A percentile compares a stretch with the other conserved stretches of the same genome.
These are phyloP conservation scores for Nomada goodeniana DNA, from an alignment of 2,888 invertebrate species.

Conservation along the genomic window DNA sequence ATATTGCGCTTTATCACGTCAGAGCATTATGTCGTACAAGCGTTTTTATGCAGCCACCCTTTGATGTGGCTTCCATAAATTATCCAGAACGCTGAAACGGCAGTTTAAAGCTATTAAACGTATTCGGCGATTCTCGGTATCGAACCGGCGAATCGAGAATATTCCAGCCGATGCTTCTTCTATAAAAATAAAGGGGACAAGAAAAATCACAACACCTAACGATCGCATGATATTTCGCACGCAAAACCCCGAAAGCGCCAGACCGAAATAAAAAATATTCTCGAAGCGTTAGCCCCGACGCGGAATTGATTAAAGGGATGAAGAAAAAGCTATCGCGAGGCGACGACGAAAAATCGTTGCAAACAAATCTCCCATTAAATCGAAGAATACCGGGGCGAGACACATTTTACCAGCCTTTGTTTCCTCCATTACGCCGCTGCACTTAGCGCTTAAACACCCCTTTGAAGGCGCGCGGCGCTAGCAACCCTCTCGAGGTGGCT, in stretches of 20 bases:
- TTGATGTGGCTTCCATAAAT: conserved; percentile 52
- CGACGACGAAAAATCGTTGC: background rate
- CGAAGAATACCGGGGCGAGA: conserved; percentile 19
- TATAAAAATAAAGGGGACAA: background rate
- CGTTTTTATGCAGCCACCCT: conserved; percentile 40
- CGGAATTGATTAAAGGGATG: background rate
- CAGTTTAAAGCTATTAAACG: conserved; percentile 28
- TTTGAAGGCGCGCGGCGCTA: conserved; percentile 31
- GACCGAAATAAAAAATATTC: too few species aligned
- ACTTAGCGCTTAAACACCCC: conserved; percentile 59
- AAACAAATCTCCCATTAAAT: conserved; percentile 23
- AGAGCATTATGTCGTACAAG: conserved; percentile 37
- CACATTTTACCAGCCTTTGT: conserved; percentile 9
- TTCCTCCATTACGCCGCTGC: conserved; percentile 12
- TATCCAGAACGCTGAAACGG: conserved; percentile 20
- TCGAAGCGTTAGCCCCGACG: too few species aligned
- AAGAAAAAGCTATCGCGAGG: background rate
- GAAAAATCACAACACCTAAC: background rate
- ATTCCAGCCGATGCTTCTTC: background rate
- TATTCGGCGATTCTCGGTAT: conserved; percentile 8
- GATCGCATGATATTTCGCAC: background rate
- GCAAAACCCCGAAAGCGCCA: too few species aligned
- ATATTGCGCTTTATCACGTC: conserved; percentile 48
- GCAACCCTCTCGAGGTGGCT: conserved; percentile 11
- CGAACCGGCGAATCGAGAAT: background rate